Evolutionary conservation across 2,888 invertebrate species (phyloP), one percentile per base, ranked within the genome.

Genomic region (Neria commutata): DNA sequence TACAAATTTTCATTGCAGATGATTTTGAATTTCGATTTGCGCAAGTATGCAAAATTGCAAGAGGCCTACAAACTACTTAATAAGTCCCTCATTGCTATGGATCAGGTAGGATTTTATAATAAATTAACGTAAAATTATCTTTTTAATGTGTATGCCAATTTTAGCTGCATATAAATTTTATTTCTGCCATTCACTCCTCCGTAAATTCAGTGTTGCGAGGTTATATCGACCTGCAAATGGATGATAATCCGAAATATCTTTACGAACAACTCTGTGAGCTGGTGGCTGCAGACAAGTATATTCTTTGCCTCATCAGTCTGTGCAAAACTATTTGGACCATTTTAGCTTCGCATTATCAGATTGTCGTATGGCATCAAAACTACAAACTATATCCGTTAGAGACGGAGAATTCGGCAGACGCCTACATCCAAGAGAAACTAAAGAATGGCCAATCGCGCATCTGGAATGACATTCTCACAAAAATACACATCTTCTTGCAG

Each of bases 381-480:
- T 79, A 78, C 51, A 80, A 79, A 63, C 55, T 81, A 1, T 81
- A 75, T 60, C 67, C 73, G 0, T 58, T 76, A 4, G 76, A 76
- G 40, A 66, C 83, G 11, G 83, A 82, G 1, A 83, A 78, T 21
- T 81, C 85, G 11, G 91, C 91, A 66, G 87, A 89, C 62, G 86
- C 88, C 68, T 94, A 95, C 70, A 89, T 94, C 11, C 87, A 88
- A 68, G 93, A 95, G 77, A 98, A 97, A 78, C 83, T 98, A 62
- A 91, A 94, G 76, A 91, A 91, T 54, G 96, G 96, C 0, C 84
- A 94, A 59, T 84, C 88, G 0, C 86, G 95, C 63, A 89, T 97
- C 62, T 98, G 97, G 96, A 91, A 92, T 69, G 98, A 98, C 72
- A 92, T 97, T 0, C 94, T 97, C 79, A 90, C 91, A 11, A 95